Evolutionary conservation across 92 coral and sea anemone species (phyloP).

Genomic region (Hydrozoanthus gracilis): DNA sequence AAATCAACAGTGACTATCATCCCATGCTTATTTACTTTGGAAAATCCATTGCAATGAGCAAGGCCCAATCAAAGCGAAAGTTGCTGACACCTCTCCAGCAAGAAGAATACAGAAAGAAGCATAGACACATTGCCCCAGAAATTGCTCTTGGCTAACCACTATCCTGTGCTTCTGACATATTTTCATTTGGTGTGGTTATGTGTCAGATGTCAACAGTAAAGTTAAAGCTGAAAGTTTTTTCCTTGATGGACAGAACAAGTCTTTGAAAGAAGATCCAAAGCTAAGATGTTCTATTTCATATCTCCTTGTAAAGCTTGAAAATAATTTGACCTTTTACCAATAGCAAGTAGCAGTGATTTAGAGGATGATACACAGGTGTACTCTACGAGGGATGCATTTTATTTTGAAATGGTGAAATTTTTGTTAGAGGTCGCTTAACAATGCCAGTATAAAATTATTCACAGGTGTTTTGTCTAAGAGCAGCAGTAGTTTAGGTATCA

Average conservation of each 20-base stretch:
- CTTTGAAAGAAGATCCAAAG: constrained; percentile 46
- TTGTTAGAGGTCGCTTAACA: too few relatives aligned
- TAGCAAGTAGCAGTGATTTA: constrained; percentile 6
- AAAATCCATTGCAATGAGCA: constrained; percentile 19
- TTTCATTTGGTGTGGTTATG: too few relatives aligned
- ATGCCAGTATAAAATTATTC: too few relatives aligned
- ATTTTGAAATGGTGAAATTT: not conserved
- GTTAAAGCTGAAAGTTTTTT: constrained; percentile 21
- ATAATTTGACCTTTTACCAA: not conserved
- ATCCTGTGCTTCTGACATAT: too few relatives aligned
- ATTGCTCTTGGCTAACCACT: too few relatives aligned
- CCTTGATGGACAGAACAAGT: constrained; percentile 41
- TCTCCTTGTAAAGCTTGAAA: too few relatives aligned
- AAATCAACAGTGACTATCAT: constrained; percentile 10
- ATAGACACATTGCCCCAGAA: too few relatives aligned
- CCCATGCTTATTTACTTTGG: constrained; percentile 29
- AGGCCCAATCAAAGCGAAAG: constrained; percentile 16
- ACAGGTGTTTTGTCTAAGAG: too few relatives aligned
- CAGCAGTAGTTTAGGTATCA: too few relatives aligned
- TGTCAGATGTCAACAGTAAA: constrained; percentile 46
- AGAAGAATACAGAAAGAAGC: constrained; percentile 14
- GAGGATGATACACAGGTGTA: not conserved
- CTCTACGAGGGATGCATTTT: constrained; percentile 1
- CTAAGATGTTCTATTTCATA: too few relatives aligned
- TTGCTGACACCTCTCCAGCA: constrained; percentile 13